Base-by-base conservation (phyloP, 2,113 vertebrate genomes). In the Pseudopipra pipra region DNA sequence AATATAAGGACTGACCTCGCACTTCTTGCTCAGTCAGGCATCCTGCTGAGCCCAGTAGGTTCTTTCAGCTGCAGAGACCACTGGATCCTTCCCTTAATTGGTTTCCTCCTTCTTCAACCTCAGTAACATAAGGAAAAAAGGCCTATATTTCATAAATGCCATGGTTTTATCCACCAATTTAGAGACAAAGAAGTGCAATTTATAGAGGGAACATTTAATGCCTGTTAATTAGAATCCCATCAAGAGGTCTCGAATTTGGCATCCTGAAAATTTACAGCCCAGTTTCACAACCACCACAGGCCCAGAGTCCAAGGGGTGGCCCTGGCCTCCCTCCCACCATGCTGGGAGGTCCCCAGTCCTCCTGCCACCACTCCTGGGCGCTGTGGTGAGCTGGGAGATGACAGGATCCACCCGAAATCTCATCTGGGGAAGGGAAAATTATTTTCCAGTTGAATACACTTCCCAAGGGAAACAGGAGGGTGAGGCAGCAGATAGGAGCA, bases 131-230 rank as follows among this genome's bases (percentile, higher is more conserved):
- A 55, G 76, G 59, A 88, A 87, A 83, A 92, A 83, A 90, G 44
- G 65, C 79, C 87, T 63, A 44, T 91, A 90, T 97, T 96, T 95
- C 85, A 70, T 83, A 83, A 96, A 67, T 13, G 25, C 51, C 92
- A 41, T 22, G 90, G 89, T 47, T 96, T 95, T 92, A 94, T 66
- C 92, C 87, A 90, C 93, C 93, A 88, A 81, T 96, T 94, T 95
- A 74, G 87, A 95, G 93, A 92, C 90, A 96, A 96, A 97, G 90
- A 66, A 93, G 72, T 1, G 55, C 68, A 83, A 93, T 96, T 93
- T 95, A 93, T 87, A 86, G 90, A 90, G 92, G 79, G 82, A 96
- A 71, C 85, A 49, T 73, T 91, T 95, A 90, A 90, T 85, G 68
- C 72, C 85, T 88, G 72, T 52, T 94, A 88, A 96, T 96, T 96